Evolutionary conservation across 2,113 vertebrate species (phyloP), one percentile per base, ranked within the genome.

Genomic region (Tyto alba): DNA sequence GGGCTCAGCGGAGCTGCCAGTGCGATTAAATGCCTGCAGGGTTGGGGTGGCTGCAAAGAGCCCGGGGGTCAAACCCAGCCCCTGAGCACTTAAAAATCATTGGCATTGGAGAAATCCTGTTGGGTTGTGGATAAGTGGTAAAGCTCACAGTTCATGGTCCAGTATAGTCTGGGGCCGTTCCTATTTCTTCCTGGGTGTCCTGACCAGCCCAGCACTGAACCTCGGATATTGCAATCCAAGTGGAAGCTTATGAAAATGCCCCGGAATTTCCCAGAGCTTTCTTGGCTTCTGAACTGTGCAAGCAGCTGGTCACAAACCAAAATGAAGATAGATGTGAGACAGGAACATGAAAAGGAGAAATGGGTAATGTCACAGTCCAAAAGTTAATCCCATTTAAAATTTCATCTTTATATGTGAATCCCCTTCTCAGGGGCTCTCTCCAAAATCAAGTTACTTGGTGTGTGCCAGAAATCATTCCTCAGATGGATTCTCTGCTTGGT

Each of bases 331-430:
- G 92, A 81, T 76, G 50, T 36, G 47, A 86, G 63, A 53, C 79
- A 59, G 53, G 89, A 95, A 76, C 74, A 10, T 81, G 88, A 59
- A 92, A 73, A 84, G 40, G 36, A 93, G 72, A 79, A 87, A 93
- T 10, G 59, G 79, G 62, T 90, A 73, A 93, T 88, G 92, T 86
- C 86, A 63, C 80, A 90, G 86, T 71, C 90, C 84, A 60, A 27
- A 30, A 95, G 94, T 55, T 95, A 96, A 97, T 97, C 80, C 69
- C 26, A 7, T 74, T 94, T 85, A 87, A 38, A 90, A 94, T 94
- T 88, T 89, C 72, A 89, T 84, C 89, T 95, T 82, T 85, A 11
- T 53, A 15, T 32, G 50, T 81, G 87, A 91, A 91, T 94, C 60
- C 62, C 38, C 40, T 92, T 81, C 64, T 82, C 0, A 0, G 76